phyloP scores from a whole-genome alignment of 1,140 invertebrate genomes.

The Sminthurides bifidus region DNA sequence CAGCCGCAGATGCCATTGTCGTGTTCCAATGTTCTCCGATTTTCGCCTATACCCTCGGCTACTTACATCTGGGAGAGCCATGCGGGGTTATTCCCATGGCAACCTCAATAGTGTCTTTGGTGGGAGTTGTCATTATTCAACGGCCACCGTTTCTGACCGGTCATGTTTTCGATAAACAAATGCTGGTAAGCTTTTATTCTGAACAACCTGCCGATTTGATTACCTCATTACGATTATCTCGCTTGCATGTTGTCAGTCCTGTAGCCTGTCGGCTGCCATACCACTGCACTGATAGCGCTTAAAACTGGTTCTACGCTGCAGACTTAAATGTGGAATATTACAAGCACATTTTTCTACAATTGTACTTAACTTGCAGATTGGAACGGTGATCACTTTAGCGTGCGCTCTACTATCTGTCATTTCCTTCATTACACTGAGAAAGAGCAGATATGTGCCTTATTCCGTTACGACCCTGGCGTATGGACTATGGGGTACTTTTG shows the following conservation, averaged over 20 bases:
- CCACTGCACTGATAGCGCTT: too few species aligned
- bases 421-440: slow-evolving; percentile 11
- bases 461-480: slow-evolving; percentile 11
- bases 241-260: too few species aligned
- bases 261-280: too few species aligned
- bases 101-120: background rate
- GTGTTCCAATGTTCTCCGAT: slow-evolving; percentile 10
- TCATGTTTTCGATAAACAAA: slow-evolving; percentile 1
- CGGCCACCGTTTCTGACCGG: slow-evolving; percentile 12
- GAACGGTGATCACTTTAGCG: slow-evolving; percentile 9
- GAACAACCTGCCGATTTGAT: too few species aligned
- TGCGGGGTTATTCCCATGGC: slow-evolving; percentile 5
- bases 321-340: background rate
- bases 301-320: background rate
- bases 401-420: slow-evolving; percentile 9
- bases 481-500: slow-evolving; percentile 8
- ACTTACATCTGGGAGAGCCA: slow-evolving; percentile 10
- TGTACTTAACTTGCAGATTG: slow-evolving; percentile 13
- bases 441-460: slow-evolving; percentile 12
- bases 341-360: background rate
- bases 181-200: slow-evolving; percentile 3
- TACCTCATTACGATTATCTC: background rate
- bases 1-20: slow-evolving; percentile 14
- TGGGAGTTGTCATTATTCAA: slow-evolving; percentile 11
- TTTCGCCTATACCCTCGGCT: slow-evolving; percentile 7